phyloP scores from a whole-genome alignment of 2,888 invertebrate genomes.

The Brachyopa scutellaris region DNA sequence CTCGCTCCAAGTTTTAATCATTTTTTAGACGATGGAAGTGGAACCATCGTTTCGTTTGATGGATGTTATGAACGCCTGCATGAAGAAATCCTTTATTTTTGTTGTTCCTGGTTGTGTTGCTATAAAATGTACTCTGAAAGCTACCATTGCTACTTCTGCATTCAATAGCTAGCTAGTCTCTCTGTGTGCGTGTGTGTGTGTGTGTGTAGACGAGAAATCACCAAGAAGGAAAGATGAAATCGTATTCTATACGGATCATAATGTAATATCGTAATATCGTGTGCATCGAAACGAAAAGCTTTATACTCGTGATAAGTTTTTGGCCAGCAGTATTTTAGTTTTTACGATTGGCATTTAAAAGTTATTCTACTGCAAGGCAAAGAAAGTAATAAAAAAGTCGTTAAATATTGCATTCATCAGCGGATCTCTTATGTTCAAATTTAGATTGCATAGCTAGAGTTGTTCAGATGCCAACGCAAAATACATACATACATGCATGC shows the following conservation, averaged over 20 bases:
- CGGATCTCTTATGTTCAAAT: conserved; percentile 31
- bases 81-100: conserved; percentile 45
- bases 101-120: conserved; percentile 43
- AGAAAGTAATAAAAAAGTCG: conserved; percentile 57
- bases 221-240: conserved; percentile 41
- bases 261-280: conserved; percentile 55
- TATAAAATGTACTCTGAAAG: conserved; percentile 32
- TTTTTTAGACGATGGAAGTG: conserved; percentile 38
- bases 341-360: conserved; percentile 62
- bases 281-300: conserved; percentile 48
- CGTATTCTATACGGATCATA: conserved; percentile 51
- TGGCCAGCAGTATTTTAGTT: conserved; percentile 52
- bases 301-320: conserved; percentile 54
- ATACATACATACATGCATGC: not conserved
- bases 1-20: conserved; percentile 47
- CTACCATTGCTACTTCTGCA: conserved; percentile 30
- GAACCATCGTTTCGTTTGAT: conserved; percentile 33
- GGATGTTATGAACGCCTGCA: conserved; percentile 35
- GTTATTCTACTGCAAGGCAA: conserved; percentile 39
- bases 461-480: conserved; percentile 11
- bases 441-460: conserved; percentile 25
- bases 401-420: conserved; percentile 46
- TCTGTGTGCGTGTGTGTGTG: not conserved
- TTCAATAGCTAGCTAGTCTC: conserved; percentile 4
- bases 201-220: conserved; percentile 12